Evolutionary conservation across 1,140 invertebrate species (phyloP).

Genomic region (Artemia franciscana): DNA sequence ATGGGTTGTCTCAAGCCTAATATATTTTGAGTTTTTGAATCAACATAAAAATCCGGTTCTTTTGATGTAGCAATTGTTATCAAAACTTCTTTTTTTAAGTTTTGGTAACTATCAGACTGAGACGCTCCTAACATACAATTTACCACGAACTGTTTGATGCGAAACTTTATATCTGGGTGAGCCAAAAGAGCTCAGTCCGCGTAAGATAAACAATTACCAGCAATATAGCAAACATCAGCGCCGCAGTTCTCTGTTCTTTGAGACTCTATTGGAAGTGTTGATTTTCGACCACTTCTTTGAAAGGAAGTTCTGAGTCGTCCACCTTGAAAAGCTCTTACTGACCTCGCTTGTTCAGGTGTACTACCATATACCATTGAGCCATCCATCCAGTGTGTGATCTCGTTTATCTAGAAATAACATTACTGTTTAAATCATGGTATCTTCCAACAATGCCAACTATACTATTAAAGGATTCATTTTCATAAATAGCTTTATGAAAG

Average conservation of each 20-base stretch:
- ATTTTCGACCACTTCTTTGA: constrained; percentile 34
- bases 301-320: constrained; percentile 34
- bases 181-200: no score
- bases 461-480: constrained; percentile 18
- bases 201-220: no score
- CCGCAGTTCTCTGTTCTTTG: constrained; percentile 28
- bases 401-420: constrained; percentile 31
- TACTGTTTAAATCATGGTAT: background rate
- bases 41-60: no score
- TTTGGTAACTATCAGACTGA: no score
- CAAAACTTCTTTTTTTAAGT: no score
- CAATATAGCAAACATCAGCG: constrained; percentile 38
- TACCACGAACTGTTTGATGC: no score
- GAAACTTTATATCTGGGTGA: no score
- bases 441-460: background rate
- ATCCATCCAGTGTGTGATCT: constrained; percentile 62
- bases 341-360: constrained; percentile 29
- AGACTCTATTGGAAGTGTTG: constrained; percentile 31
- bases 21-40: no score
- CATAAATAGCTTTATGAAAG: constrained; percentile 23
- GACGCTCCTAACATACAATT: no score
- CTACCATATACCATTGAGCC: constrained; percentile 63
- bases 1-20: no score
- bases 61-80: no score
- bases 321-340: constrained; percentile 34